Conservation (phyloP, 2,113 vertebrate species). For the Anguilla rostrata region DNA sequence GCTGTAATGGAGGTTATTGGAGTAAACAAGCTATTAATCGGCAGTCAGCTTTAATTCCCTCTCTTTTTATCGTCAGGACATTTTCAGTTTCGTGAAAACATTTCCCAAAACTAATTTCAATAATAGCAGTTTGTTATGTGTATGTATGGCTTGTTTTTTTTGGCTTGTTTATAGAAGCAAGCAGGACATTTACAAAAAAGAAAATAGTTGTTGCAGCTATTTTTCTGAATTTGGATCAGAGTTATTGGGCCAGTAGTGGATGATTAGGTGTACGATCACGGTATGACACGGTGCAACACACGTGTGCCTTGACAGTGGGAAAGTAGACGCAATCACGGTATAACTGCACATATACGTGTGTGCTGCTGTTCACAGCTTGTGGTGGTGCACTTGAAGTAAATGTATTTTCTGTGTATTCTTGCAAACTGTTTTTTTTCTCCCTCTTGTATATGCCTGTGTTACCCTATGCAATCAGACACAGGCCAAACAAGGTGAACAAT, state of each 20-base stretch:
- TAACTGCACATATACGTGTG: neutral
- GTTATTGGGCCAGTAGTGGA: neutral
- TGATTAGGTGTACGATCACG: neutral
- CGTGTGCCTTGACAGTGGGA: neutral
- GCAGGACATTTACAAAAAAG: slow-evolving; percentile 35
- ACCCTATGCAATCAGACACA: neutral
- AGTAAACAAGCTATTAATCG: slow-evolving; percentile 68
- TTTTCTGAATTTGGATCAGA: neutral
- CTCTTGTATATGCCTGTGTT: neutral
- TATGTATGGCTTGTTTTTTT: slow-evolving; percentile 29
- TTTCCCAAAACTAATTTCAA: slow-evolving; percentile 32
- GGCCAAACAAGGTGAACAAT: neutral
- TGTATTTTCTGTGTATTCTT: neutral
- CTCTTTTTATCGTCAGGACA: slow-evolving; percentile 48
- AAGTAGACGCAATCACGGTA: neutral
- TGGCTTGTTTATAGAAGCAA: slow-evolving; percentile 30
- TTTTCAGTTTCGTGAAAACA: slow-evolving; percentile 44
- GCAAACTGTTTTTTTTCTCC: neutral
- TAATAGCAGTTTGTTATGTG: slow-evolving; percentile 44
- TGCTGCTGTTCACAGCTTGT: neutral
- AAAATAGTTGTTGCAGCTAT: slow-evolving; percentile 52
- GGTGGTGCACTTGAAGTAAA: neutral
- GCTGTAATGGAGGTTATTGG: slow-evolving; percentile 55
- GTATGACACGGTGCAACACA: too few relatives aligned
- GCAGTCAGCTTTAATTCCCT: slow-evolving; percentile 52